Evolutionary conservation across 1,140 invertebrate species (phyloP).

Genomic region (Megalonaias nervosa): DNA sequence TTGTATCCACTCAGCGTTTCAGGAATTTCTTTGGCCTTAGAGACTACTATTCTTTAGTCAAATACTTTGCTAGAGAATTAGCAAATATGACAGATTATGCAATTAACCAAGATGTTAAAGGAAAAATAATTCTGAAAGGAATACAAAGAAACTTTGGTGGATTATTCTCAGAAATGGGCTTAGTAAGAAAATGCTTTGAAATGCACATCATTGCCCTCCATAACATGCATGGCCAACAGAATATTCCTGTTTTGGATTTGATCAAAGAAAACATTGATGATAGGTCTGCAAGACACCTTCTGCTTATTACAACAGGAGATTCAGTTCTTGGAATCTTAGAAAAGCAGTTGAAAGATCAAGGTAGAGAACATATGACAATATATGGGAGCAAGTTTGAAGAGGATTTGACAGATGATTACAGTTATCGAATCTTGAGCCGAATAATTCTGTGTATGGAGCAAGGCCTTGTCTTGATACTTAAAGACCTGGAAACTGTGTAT

Average conservation of each 20-base stretch:
- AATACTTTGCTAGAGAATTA: slow-evolving; percentile 23
- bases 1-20: slow-evolving; percentile 20
- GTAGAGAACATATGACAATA: slow-evolving; percentile 23
- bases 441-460: too few relatives aligned
- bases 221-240: not conserved
- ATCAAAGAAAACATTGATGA: slow-evolving; percentile 35
- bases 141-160: slow-evolving; percentile 49
- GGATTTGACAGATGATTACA: slow-evolving; percentile 43
- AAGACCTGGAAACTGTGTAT: slow-evolving; percentile 49
- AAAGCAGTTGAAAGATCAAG: slow-evolving; percentile 3
- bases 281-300: slow-evolving; percentile 27
- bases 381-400: slow-evolving; percentile 51
- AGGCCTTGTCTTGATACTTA: slow-evolving; percentile 44
- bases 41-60: slow-evolving; percentile 56
- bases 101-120: not conserved
- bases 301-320: slow-evolving; percentile 33
- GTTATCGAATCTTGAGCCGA: slow-evolving; percentile 47
- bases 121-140: slow-evolving; percentile 4
- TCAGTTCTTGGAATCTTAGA: slow-evolving; percentile 30
- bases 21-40: slow-evolving; percentile 59
- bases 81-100: slow-evolving; percentile 1
- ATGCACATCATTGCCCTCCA: not conserved
- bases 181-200: slow-evolving; percentile 31
- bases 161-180: slow-evolving; percentile 16
- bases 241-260: slow-evolving; percentile 19